phyloP scores from a whole-genome alignment of 1,140 invertebrate genomes.

The Rhizoglyphus robini region DNA sequence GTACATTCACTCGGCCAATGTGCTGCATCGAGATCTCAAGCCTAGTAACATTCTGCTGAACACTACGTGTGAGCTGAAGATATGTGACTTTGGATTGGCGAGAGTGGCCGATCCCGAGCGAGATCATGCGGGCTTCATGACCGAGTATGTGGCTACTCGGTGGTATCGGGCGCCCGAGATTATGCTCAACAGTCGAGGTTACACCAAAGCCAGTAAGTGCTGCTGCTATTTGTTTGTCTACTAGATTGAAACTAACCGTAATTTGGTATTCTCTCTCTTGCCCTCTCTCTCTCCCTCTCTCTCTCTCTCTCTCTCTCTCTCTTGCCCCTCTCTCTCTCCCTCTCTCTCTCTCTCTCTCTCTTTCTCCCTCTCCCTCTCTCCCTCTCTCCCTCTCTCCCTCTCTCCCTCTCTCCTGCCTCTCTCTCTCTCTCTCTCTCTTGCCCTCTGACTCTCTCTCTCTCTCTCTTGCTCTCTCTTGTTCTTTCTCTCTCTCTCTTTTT shows the following conservation, averaged over 20 bases:
- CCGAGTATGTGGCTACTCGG: slow-evolving; percentile 95
- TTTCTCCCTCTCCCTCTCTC: no score
- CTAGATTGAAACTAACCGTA: neutral
- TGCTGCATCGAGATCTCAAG: slow-evolving; percentile 89
- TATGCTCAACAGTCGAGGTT: slow-evolving; percentile 97
- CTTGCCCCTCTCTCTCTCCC: no score
- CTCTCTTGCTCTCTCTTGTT: no score
- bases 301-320: no score
- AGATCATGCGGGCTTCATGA: slow-evolving; percentile 97
- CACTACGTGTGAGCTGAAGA: slow-evolving; percentile 99
- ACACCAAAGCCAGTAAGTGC: slow-evolving; percentile 77
- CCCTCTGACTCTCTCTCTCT: no score
- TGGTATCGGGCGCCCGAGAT: slow-evolving; percentile 98
- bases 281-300: no score
- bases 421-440: no score
- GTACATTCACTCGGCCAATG: slow-evolving; percentile 99
- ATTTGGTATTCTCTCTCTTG: no score
- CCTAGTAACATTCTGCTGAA: slow-evolving; percentile 96
- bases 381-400: no score
- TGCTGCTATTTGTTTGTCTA: slow-evolving; percentile 26
- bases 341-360: slow-evolving; percentile 99
- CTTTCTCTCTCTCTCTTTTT: no score
- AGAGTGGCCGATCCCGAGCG: slow-evolving; percentile 97
- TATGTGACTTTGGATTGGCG: slow-evolving; percentile 92
- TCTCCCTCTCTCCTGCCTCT: no score